phyloP scores from a whole-genome alignment of 92 coral and sea anemone genomes.

The Zoanthus sansibaricus region DNA sequence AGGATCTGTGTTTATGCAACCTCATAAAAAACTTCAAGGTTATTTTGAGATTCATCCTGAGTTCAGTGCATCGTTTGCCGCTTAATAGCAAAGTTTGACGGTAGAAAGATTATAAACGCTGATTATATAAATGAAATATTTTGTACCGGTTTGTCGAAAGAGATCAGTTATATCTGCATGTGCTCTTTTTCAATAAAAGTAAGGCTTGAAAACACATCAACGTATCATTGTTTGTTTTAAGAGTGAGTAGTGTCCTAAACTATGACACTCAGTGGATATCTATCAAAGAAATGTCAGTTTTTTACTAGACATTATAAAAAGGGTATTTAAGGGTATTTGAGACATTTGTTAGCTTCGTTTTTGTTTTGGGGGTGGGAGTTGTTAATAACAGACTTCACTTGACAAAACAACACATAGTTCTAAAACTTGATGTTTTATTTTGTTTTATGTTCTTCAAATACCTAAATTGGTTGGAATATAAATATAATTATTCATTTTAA shows the following conservation, averaged over 20 bases:
- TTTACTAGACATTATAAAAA: too few species aligned
- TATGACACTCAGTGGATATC: not conserved
- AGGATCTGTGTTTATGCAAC: slow-evolving; percentile 88
- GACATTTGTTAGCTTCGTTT: too few species aligned
- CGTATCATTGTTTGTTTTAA: not conserved
- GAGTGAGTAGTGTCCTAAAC: not conserved
- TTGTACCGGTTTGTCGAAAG: not conserved
- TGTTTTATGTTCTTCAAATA: too few species aligned
- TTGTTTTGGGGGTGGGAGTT: too few species aligned
- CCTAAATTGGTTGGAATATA: too few species aligned
- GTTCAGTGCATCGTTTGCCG: slow-evolving; percentile 48
- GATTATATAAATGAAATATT: not conserved
- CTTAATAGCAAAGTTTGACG: not conserved
- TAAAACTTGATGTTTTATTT: too few species aligned
- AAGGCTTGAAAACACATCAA: not conserved
- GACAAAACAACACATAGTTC: too few species aligned
- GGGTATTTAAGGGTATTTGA: too few species aligned
- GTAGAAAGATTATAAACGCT: not conserved
- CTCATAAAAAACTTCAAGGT: slow-evolving; percentile 80
- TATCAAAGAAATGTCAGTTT: not conserved
- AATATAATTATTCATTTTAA: too few species aligned
- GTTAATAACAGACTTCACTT: too few species aligned
- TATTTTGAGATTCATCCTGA: slow-evolving; percentile 97
- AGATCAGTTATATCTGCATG: not conserved
- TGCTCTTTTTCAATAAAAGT: not conserved